Base-by-base conservation (phyloP, 2,888 invertebrate species). In the Branchellion lobata region DNA sequence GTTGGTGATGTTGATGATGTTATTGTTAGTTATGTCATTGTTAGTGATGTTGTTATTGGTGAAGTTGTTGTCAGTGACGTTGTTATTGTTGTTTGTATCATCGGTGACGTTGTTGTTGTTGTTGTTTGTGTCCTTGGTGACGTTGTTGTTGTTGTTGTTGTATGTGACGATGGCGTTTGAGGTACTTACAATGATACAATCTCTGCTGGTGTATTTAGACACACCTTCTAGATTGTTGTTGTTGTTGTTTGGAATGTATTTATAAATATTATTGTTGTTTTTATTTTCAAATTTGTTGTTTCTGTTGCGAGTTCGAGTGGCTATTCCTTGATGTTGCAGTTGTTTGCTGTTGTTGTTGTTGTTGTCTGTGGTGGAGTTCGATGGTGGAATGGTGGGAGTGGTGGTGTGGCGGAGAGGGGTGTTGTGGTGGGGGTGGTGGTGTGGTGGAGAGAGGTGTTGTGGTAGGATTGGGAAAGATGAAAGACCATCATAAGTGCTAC, bases 241-340 rank as follows among this genome's bases (percentile, higher is more conserved):
- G 8, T 57, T 57, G 61, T 24, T 18, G 24, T 24, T 18, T 5
- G 14, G 5, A 14, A 40, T 40, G 40, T 40, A 8, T 5, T 40
- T 40, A 40, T 40, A 8, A 14, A 14, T 40, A 8, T 40, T 40
- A 14, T 40, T 40, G 40, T 40, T 57, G 61, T 24, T 24, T 57
- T 57, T 57, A n/a, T 57, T 57, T 24, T 57, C 61, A 57, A 57
- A 18, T 24, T 57, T 57, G 61, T 57, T 57, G 61, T n/a, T 24
- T 24, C 21, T 57, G 61, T 57, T 57, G n/a, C 61, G 21, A 24
- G 61, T 18, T 57, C 61, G 21, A n/a, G 61, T 57, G 21, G 61
- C 21, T 5, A 3, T 57, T 5, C 61, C 61, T 18, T 57, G 61
- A n/a, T 5, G 21, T n/a, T 57, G 47, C 18, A 47, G 8, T 47